phyloP scores from a whole-genome alignment of 2,113 vertebrate species.

The Oxyruncus cristatus region DNA sequence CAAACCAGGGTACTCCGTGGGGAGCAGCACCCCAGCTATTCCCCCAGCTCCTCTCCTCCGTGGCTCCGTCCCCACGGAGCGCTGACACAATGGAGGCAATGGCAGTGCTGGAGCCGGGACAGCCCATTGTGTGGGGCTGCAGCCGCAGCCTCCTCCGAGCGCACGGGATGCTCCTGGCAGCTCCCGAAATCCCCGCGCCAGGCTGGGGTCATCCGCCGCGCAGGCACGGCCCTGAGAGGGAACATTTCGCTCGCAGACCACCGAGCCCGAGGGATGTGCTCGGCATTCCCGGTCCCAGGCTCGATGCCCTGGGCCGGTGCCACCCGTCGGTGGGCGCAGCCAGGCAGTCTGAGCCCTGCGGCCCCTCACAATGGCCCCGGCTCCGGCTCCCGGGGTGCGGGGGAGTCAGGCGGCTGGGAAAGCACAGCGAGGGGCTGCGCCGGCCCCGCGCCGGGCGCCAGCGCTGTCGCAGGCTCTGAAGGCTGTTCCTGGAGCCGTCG shows the following conservation, averaged over 20 bases:
- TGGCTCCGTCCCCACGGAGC: not conserved
- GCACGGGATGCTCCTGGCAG: not conserved
- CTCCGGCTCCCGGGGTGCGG: not conserved
- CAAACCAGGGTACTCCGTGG: rapidly evolving
- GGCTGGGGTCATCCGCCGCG: not conserved
- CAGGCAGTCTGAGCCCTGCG: not conserved
- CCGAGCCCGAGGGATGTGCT: not conserved
- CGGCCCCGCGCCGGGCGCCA: rapidly evolving
- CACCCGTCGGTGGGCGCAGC: not conserved
- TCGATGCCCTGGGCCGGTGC: not conserved
- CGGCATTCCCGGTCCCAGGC: rapidly evolving
- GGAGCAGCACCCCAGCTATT: not conserved
- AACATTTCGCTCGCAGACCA: not conserved
- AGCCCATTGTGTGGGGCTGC: not conserved
- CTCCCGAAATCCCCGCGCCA: not conserved
- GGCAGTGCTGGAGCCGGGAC: not conserved
- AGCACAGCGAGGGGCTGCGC: not conserved
- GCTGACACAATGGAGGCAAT: not conserved
- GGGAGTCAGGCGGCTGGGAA: not conserved
- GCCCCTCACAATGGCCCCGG: not conserved
- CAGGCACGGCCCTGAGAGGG: not conserved
- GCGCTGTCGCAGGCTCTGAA: rapidly evolving
- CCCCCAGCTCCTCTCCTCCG: not conserved
- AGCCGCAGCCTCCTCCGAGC: not conserved
- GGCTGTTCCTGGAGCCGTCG: not conserved